phyloP scores from a whole-genome alignment of 2,797 vertebrate species.

The Paramormyrops hopkinsi region DNA sequence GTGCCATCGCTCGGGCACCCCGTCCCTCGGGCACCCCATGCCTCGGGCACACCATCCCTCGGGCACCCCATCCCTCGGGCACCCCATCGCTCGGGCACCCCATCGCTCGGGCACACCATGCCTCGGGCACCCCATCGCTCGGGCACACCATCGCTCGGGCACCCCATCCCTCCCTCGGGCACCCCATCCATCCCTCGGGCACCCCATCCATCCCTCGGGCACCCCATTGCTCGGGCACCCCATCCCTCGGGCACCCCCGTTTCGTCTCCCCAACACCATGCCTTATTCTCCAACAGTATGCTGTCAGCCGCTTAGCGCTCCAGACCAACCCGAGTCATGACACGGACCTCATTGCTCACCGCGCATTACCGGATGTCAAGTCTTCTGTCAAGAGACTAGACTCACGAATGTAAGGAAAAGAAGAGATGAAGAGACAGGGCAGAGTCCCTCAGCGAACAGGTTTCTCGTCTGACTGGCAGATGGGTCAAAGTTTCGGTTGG shows the following conservation, averaged over 20 bases:
- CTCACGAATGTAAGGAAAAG: not conserved
- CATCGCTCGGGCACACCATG: not conserved
- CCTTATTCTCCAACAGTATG: not conserved
- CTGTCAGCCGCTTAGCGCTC: not conserved
- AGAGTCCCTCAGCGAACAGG: constrained; percentile 32
- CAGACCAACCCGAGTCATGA: not conserved
- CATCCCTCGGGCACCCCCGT: not conserved
- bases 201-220: not conserved
- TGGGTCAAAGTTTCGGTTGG: constrained; percentile 56
- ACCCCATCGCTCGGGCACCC: not conserved
- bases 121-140: not conserved
- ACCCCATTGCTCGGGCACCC: not conserved
- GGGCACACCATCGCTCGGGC: not conserved
- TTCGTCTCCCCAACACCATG: not conserved
- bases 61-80: too few relatives aligned
- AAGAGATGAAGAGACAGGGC: constrained; percentile 18
- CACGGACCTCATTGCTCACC: not conserved
- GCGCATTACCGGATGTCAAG: not conserved
- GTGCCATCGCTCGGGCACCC: not conserved
- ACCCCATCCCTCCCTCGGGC: not conserved
- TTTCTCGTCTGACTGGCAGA: constrained; percentile 53
- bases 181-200: not conserved
- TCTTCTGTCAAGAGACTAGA: not conserved
- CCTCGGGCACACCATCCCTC: too few relatives aligned
- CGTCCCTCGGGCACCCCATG: not conserved